Evolutionary conservation across 1,140 invertebrate genomes (phyloP), one percentile per base, ranked within the genome.

Genomic region (Atta colombica): DNA sequence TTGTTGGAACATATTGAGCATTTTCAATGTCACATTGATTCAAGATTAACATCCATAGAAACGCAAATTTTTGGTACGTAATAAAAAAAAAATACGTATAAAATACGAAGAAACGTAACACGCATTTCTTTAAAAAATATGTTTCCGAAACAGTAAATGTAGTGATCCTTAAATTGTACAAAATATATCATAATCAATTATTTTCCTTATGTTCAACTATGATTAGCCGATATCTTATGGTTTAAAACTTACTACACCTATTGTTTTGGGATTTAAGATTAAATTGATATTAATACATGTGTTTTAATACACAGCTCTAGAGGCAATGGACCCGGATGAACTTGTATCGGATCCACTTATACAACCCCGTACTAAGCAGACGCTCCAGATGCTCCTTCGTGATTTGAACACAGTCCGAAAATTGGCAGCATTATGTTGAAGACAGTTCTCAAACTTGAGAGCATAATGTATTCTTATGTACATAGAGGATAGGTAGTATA

Each of bases 1-100:
- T 95, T 99, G 25, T 95, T 98, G 68, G 96, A 97, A 39, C 98
- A 98, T 92, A 96, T 99, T 53, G 96, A 97, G 88, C 96, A 97
- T 90, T 97, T 97, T 91, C 97, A 98, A 92, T 96, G 96, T 80
- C 96, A 97, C 84, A 96, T 98, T 35, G 96, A 98, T 88, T 96
- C 96, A 2, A 94, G 97, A 61, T 96, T 98, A n/a, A 96, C 97
- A 88, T 96, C 96, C 61, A 97, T 98, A 35, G 97, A 98, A 94
- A 96, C 96, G n/a, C 97, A 98, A 95, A 96, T 98, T 88, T 96
- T 96, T 89, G 96, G 97, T 98, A 91, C 88, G 92, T 91, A 78
- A 81, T 55, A 16, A 49, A 2, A 63, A 49, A 51, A 8, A 16
- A 16, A 51, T 16, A 8, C 49, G 4, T 51, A 51, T 51, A 51